Evolutionary conservation across 2,797 vertebrate genomes (phyloP).

Genomic region (Sternarchorhynchus goeldii): DNA sequence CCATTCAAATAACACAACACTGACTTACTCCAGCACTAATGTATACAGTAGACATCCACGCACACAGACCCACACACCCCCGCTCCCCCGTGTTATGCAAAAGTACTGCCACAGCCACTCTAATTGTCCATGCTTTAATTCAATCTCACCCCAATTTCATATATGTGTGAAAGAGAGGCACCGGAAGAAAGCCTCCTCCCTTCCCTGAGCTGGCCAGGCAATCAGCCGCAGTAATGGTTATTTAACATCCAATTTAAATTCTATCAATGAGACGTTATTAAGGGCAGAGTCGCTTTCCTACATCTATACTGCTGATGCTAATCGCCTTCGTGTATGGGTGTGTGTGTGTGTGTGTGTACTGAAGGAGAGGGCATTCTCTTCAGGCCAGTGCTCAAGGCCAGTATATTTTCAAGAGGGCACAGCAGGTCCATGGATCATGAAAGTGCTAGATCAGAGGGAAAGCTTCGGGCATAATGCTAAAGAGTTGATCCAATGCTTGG

Average conservation of each 20-base stretch:
- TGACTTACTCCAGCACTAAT: no score
- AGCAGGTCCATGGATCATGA: slow-evolving; percentile 1
- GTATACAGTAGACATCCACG: slow-evolving; percentile 11
- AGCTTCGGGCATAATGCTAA: background rate
- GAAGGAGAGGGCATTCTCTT: slow-evolving; percentile 27
- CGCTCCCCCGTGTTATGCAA: slow-evolving; percentile 38
- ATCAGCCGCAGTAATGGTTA: slow-evolving; percentile 79
- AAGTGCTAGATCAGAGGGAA: slow-evolving; percentile 20
- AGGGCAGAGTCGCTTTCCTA: slow-evolving; percentile 68
- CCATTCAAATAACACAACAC: slow-evolving; percentile 3
- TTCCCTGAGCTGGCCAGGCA: slow-evolving; percentile 70
- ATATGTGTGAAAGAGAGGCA: slow-evolving; percentile 65
- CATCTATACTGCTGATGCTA: slow-evolving; percentile 70
- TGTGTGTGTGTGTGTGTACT: slow-evolving; percentile 31
- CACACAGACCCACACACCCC: slow-evolving; percentile 1
- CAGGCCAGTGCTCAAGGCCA: slow-evolving; percentile 38
- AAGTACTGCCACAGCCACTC: slow-evolving; percentile 59
- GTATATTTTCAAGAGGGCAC: slow-evolving; percentile 28
- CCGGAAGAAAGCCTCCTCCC: slow-evolving; percentile 66
- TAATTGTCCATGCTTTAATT: slow-evolving; percentile 79
- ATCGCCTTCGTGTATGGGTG: slow-evolving; percentile 60
- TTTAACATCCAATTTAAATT: slow-evolving; percentile 87
- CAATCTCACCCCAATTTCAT: slow-evolving; percentile 77
- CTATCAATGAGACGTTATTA: slow-evolving; percentile 71
- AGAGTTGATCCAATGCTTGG: background rate